Percentiles rank a stretch among this genome's conserved stretches.
Conservation (phyloP, 1,140 invertebrate species). For the Drosophila erecta region DNA sequence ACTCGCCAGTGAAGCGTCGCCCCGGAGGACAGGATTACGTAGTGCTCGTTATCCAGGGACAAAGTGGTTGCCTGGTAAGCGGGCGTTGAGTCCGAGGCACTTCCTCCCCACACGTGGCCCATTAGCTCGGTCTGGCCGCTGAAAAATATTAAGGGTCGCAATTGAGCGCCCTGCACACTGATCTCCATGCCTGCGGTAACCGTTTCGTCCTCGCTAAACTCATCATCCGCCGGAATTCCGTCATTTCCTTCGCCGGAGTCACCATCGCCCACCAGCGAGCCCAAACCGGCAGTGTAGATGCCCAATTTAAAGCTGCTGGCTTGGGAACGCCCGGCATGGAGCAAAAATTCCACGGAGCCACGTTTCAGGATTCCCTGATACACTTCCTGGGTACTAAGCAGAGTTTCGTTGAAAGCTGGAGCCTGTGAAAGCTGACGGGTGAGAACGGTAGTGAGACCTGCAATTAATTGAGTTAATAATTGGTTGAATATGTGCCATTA, state of each 20-base stretch:
- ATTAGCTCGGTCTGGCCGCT: constrained; percentile 93
- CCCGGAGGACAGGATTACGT: constrained; percentile 90
- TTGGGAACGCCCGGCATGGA: constrained; percentile 86
- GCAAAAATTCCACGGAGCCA: constrained; percentile 90
- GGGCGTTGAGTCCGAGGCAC: constrained; percentile 92
- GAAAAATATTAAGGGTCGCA: constrained; percentile 94
- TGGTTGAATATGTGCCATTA: neutral
- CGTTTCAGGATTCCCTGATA: constrained; percentile 90
- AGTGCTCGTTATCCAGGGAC: constrained; percentile 90
- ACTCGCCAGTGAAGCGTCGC: constrained; percentile 89
- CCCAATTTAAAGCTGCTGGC: constrained; percentile 88
- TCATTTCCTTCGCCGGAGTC: constrained; percentile 85
- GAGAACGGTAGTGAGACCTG: constrained; percentile 89
- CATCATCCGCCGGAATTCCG: constrained; percentile 86
- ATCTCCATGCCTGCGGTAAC: constrained; percentile 95
- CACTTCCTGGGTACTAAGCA: constrained; percentile 91
- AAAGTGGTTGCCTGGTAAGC: constrained; percentile 91
- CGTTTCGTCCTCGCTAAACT: constrained; percentile 85
- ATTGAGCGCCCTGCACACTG: constrained; percentile 90
- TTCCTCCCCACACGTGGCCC: constrained; percentile 95
- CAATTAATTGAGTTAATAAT: neutral
- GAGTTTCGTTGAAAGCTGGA: constrained; percentile 88
- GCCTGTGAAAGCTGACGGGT: constrained; percentile 87
- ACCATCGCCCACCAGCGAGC: constrained; percentile 87
- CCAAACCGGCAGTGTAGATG: constrained; percentile 92